These are phyloP conservation scores for Bombus vancouverensis DNA, from an alignment of 1,140 invertebrate species.

Conservation along the genomic window DNA sequence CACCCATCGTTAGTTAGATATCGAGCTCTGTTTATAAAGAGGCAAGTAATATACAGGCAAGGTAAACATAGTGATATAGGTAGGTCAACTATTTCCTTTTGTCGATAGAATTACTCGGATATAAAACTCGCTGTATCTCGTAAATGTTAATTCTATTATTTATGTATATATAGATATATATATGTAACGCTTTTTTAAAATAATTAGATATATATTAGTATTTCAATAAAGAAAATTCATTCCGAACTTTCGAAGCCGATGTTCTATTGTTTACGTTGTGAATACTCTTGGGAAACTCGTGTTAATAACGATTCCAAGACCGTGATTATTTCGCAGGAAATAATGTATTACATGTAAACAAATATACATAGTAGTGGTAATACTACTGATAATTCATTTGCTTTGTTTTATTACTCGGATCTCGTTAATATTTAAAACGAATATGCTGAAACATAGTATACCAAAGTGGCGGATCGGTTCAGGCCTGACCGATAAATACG, in stretches of 20 bases:
- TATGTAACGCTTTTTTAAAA: not conserved
- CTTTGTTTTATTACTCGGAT: not conserved
- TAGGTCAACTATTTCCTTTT: too few species aligned
- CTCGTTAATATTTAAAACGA: not conserved
- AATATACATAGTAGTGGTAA: not conserved
- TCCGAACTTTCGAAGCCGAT: conserved; percentile 2
- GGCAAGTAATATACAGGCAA: too few species aligned
- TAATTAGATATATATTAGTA: conserved; percentile 1
- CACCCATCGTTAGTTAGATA: too few species aligned
- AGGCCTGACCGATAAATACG: too few species aligned
- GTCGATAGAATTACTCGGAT: too few species aligned
- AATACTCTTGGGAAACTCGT: not conserved
- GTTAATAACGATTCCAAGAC: not conserved
- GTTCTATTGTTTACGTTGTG: not conserved
- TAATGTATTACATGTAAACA: not conserved
- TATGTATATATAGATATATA: too few species aligned
- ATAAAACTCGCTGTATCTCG: too few species aligned
- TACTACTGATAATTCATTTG: not conserved
- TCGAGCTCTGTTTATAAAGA: too few species aligned
- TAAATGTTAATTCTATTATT: too few species aligned
- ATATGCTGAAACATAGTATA: too few species aligned
- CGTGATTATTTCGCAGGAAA: not conserved
- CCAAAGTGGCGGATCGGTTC: too few species aligned
- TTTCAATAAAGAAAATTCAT: not conserved
- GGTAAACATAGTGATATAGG: too few species aligned